These are phyloP conservation scores for Phrynocephalus versicolor DNA, from an alignment of 2,113 vertebrate species.

Conservation along the genomic window DNA sequence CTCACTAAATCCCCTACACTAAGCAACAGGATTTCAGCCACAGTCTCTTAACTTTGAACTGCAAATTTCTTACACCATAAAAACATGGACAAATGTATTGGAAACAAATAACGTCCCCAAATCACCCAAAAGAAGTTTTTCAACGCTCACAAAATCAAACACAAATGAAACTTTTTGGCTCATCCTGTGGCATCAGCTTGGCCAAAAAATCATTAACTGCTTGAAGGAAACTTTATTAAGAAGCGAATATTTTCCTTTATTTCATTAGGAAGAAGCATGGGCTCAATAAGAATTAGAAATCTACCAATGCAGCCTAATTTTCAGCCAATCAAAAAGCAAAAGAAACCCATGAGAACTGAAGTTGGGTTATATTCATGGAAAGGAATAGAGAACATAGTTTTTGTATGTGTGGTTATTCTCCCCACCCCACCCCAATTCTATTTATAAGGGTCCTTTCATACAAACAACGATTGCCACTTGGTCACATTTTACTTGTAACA, in stretches of 20 bases:
- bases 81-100: neutral
- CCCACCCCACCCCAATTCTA: slow-evolving; percentile 43
- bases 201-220: slow-evolving; percentile 4
- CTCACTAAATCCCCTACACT: too few relatives aligned
- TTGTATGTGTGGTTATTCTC: slow-evolving; percentile 45
- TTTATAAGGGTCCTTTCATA: slow-evolving; percentile 54
- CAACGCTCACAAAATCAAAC: neutral
- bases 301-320: slow-evolving; percentile 14
- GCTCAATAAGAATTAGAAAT: slow-evolving; percentile 14
- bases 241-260: slow-evolving; percentile 21
- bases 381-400: slow-evolving; percentile 46
- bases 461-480: slow-evolving; percentile 55
- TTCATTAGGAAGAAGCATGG: slow-evolving; percentile 37
- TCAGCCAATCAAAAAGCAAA: slow-evolving; percentile 36
- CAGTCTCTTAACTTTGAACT: neutral
- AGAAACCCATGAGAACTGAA: slow-evolving; percentile 45
- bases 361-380: slow-evolving; percentile 45
- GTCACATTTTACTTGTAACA: slow-evolving; percentile 67
- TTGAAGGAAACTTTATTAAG: slow-evolving; percentile 15
- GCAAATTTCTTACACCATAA: neutral
- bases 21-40: neutral
- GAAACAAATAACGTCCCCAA: neutral
- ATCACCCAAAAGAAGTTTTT: neutral
- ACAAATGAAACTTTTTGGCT: neutral
- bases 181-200: neutral